These are phyloP conservation scores for Aradophagus sp. DNA, from an alignment of 1,140 invertebrate species.

Conservation along the genomic window DNA sequence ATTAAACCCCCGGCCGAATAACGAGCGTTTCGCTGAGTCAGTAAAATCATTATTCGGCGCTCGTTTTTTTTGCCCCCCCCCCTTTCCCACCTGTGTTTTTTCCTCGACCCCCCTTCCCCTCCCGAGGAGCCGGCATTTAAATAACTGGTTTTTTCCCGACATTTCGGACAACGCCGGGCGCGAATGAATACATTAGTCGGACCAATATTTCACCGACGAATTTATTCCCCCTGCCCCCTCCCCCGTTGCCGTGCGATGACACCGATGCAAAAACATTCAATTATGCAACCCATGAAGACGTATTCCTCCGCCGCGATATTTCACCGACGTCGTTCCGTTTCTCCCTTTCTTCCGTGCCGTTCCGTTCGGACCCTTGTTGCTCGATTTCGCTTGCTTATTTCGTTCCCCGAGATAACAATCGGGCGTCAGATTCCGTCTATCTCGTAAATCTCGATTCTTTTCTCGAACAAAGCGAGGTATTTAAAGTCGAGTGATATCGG, in stretches of 20 bases:
- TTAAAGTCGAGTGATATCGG: conserved; percentile 31
- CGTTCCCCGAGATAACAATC: conserved; percentile 27
- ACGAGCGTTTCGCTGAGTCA: conserved; percentile 50
- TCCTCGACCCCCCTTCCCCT: conserved; percentile 7
- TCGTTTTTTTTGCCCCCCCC: conserved; percentile 15
- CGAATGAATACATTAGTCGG: conserved; percentile 42
- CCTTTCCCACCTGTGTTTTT: neutral
- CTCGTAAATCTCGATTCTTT: conserved; percentile 40
- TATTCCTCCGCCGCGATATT: conserved; percentile 23
- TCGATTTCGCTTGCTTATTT: neutral
- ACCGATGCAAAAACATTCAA: conserved; percentile 46
- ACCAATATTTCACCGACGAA: conserved; percentile 44
- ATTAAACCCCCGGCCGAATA: conserved; percentile 36
- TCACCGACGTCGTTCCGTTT: conserved; percentile 11
- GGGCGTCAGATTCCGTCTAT: conserved; percentile 31
- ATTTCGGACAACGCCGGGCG: conserved; percentile 33
- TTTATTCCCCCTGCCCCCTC: conserved; percentile 35
- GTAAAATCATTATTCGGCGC: conserved; percentile 48
- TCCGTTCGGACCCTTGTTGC: neutral
- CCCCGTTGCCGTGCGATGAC: conserved; percentile 29
- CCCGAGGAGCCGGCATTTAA: conserved; percentile 22
- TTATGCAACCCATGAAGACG: conserved; percentile 51
- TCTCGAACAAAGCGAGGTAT: conserved; percentile 35
- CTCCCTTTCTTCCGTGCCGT: conserved; percentile 1
- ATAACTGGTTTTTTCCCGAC: conserved; percentile 53